Evolutionary conservation across 2,113 vertebrate species (phyloP), one percentile per base, ranked within the genome.

Genomic region (Triplophysa siluroides): DNA sequence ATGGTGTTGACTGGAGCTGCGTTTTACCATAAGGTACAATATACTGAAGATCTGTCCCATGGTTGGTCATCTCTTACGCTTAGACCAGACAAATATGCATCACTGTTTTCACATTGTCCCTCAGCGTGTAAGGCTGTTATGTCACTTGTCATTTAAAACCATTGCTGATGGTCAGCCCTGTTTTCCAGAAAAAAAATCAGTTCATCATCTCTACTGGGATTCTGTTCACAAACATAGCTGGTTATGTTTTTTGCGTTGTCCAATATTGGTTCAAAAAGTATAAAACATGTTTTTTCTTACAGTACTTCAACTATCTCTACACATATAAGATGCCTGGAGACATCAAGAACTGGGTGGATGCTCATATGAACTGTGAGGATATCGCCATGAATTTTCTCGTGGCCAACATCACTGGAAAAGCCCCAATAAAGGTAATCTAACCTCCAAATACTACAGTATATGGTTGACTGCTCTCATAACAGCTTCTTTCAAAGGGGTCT

Each of bases 301-400:
- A 99, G 97, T 99, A 99, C 90, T 99, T 99, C 90, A 99, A 99
- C 90, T 98, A 99, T 83, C 92, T 99, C 85, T 99, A 99, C 85
- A 97, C 97, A 2, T 99, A 99, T 86, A 99, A 98, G 90, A 99
- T 99, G 97, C 97, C 97, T 12, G 98, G 97, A 78, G 97, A 99
- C 87, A 99, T 99, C 88, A 99, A 98, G 92, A 98, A 96, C 64
- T 99, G 98, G 98, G 97, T 99, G 83, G 98, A 98, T 24, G 95
- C 96, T 8, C 97, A 98, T 69, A 98, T 99, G 97, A 98, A 99
- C 88, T 99, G 97, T 85, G 97, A 99, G 89, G 97, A 99, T 83
- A 99, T 99, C 60, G 98, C 97, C 76, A 99, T 99, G 96, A 99
- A 99, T 88, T 99, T 99, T 86, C 92, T 99, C 19, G 98, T 99